Evolutionary conservation across 2,888 invertebrate species (phyloP), one percentile per base, ranked within the genome.

Genomic region (Melinaea menophilus): DNA sequence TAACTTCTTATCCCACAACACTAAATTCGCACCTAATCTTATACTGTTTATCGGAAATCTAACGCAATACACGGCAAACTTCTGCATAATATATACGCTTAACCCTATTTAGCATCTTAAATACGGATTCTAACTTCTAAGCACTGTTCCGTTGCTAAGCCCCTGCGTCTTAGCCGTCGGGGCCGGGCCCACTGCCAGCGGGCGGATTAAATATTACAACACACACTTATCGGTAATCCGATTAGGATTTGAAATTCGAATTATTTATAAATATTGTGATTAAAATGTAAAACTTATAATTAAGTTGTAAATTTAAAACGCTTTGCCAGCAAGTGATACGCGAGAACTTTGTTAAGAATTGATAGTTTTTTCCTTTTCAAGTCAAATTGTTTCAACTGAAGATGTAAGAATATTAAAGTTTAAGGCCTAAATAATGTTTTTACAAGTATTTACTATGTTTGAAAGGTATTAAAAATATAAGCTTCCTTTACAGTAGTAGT

Each of bases 51-150:
- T 11, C 51, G 22, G 51, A 31, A 51, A 3, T 31, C 51, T 22
- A 51, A 31, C 22, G 31, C 51, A 51, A 51, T 9, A 51, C 31
- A 51, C 51, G 31, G 31, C 51, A 46, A 54, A 59, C 56, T 59
- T 13, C 41, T 46, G 47, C 59, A 59, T 63, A 63, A 61, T 64
- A 60, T 60, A 64, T 65, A 61, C 63, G 56, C 62, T 65, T 61
- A 65, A 60, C 56, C 46, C 56, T 57, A 56, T 61, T 66, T 66
- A 63, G 61, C 51, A 63, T 61, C 58, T 67, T 58, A 62, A 64
- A 64, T 58, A 55, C 46, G 55, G 41, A 58, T 37, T 63, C 55
- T 48, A 54, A 59, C 55, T 41, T 51, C 41, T 56, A 63, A 59
- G 59, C 58, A 54, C 37, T 61, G 54, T 61, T 63, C 60, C 62